Conservation (phyloP, 1,140 invertebrate genomes). For the Trichogramma pretiosum region DNA sequence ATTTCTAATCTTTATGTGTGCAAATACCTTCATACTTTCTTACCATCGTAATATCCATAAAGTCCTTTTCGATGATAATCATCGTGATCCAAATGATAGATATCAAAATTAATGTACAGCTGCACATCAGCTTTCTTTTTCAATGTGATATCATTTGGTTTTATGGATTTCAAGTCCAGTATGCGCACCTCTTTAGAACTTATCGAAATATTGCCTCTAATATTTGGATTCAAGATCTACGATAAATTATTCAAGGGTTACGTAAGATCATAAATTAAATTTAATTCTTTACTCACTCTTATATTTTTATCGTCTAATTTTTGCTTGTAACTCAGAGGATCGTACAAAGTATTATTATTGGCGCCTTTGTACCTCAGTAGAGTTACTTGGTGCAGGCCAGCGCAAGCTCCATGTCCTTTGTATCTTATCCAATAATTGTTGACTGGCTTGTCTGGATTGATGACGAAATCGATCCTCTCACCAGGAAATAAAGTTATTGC, state of each 20-base stretch:
- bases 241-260: no score
- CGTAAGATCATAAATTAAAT: not conserved
- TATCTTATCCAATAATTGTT: constrained; percentile 7
- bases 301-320: not conserved
- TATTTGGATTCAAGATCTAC: not conserved
- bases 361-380: constrained; percentile 71
- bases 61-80: constrained; percentile 62
- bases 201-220: not conserved
- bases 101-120: constrained; percentile 75
- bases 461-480: constrained; percentile 1
- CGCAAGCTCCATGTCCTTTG: constrained; percentile 63
- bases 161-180: not conserved
- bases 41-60: constrained; percentile 53
- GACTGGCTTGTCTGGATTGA: not conserved
- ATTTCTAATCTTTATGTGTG: no score
- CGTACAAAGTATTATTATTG: constrained; percentile 33
- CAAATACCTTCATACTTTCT: not conserved
- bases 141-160: not conserved
- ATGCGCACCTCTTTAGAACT: not conserved
- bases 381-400: constrained; percentile 58
- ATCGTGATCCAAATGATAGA: constrained; percentile 70
- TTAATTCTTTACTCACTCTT: not conserved
- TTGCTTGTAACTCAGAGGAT: constrained; percentile 40
- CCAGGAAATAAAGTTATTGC: not conserved
- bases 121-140: constrained; percentile 54